Evolutionary conservation across 1,140 invertebrate species (phyloP).

Genomic region (Micrasema longulum): DNA sequence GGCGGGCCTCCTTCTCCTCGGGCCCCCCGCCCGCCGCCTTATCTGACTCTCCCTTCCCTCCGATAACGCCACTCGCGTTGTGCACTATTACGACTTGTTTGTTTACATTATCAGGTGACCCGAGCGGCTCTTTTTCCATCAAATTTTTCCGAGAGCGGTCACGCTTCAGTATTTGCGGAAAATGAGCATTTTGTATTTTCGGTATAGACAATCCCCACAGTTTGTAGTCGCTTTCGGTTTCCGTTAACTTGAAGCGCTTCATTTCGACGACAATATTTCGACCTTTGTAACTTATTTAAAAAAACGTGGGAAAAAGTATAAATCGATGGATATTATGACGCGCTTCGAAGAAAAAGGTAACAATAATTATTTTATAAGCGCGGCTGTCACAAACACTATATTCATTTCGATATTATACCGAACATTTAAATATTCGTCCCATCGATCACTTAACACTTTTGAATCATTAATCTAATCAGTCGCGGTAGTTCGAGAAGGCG

Average conservation of each 20-base stretch:
- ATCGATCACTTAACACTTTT: not conserved
- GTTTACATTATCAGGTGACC: conserved; percentile 15
- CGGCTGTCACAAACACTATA: not conserved
- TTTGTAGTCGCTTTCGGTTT: conserved; percentile 50
- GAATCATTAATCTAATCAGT: not conserved
- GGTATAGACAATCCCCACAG: conserved; percentile 51
- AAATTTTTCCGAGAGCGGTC: conserved; percentile 27
- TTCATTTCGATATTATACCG: not conserved
- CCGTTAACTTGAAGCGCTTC: conserved; percentile 48
- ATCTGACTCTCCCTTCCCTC: not conserved
- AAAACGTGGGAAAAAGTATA: not conserved
- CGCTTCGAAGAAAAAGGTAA: not conserved
- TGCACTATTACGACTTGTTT: conserved; percentile 23
- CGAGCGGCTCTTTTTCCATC: conserved; percentile 20
- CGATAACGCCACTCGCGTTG: conserved; percentile 14
- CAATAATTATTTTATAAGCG: not conserved
- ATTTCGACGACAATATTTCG: conserved; percentile 24
- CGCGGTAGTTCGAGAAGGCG: not conserved
- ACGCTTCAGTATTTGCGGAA: conserved; percentile 32
- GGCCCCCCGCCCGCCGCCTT: not conserved
- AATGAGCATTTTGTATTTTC: conserved; percentile 45
- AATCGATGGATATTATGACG: not conserved
- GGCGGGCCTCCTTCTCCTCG: not conserved
- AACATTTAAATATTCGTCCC: not conserved
- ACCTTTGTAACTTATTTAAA: not conserved